These are phyloP conservation scores for Montipora efflorescens DNA, from an alignment of 64 coral and sea anemone species.

Conservation along the genomic window DNA sequence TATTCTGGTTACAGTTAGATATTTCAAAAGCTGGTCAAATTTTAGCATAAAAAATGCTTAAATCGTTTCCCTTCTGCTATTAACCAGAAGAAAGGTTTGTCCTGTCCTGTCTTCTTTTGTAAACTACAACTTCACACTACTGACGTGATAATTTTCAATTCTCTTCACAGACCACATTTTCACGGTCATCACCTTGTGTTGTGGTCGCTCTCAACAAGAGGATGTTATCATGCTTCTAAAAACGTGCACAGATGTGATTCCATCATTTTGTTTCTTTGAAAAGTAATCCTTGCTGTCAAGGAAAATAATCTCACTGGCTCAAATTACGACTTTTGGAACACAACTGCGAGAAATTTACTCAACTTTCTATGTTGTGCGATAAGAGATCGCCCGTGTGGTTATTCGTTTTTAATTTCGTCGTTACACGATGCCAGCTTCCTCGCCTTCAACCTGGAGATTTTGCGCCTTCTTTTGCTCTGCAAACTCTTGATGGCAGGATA, in stretches of 20 bases:
- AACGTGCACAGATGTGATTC: background rate
- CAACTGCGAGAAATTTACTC: background rate
- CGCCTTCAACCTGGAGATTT: slow-evolving; percentile 75
- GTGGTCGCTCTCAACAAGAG: background rate
- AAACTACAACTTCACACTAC: background rate
- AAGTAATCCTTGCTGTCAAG: background rate
- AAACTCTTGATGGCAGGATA: slow-evolving; percentile 87
- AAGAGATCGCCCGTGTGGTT: background rate
- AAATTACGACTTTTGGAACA: no score
- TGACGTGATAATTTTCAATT: background rate
- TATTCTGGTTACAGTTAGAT: background rate
- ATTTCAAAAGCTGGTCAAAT: background rate
- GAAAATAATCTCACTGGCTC: background rate
- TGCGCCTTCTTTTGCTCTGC: slow-evolving; percentile 90
- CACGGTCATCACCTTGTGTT: background rate
- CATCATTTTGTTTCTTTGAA: background rate
- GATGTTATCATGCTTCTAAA: slow-evolving; percentile 36
- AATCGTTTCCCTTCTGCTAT: no score
- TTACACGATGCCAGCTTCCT: slow-evolving; percentile 72
- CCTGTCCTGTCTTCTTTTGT: background rate
- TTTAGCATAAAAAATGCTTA: no score
- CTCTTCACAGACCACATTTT: background rate
- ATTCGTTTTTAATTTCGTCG: slow-evolving; percentile 24
- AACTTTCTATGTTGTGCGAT: background rate
- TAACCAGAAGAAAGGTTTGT: background rate